Conservation (phyloP, 2,113 vertebrate species). For the Lucifuga dentata region DNA sequence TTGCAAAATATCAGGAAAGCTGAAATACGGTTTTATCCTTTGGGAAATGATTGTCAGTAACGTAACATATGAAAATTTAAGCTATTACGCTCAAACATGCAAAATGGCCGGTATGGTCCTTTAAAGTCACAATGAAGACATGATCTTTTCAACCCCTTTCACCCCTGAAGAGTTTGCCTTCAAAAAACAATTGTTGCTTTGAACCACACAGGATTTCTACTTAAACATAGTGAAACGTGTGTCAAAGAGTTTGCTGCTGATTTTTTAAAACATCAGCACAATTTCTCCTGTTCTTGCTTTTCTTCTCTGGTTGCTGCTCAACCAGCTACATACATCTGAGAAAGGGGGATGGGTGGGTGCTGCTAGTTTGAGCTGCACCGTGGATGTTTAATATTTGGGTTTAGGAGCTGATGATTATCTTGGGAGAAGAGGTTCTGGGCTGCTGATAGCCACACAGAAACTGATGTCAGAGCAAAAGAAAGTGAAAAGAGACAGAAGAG, state of each 20-base stretch:
- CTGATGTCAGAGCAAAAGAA: slow-evolving; percentile 70
- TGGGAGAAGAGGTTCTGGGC: slow-evolving; percentile 75
- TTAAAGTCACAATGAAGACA: neutral
- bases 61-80: no score
- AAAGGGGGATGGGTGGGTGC: neutral
- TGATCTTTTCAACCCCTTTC: no score
- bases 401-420: slow-evolving; percentile 73
- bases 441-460: slow-evolving; percentile 85
- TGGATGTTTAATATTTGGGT: slow-evolving; percentile 11
- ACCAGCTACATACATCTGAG: slow-evolving; percentile 31
- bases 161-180: no score
- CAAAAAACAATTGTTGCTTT: no score
- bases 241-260: slow-evolving; percentile 26
- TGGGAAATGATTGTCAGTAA: no score
- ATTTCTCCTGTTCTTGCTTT: no score
- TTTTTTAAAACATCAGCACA: neutral
- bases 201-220: neutral
- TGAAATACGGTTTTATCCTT: no score
- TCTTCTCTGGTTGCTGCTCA: slow-evolving; percentile 13
- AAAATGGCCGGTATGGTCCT: no score
- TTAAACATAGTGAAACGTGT: neutral
- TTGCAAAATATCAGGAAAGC: no score
- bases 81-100: no score
- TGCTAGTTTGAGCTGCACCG: neutral
- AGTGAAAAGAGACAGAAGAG: slow-evolving; percentile 52